These are phyloP conservation scores for Collichthys lucidus DNA, from an alignment of 2,113 vertebrate species.

Conservation along the genomic window DNA sequence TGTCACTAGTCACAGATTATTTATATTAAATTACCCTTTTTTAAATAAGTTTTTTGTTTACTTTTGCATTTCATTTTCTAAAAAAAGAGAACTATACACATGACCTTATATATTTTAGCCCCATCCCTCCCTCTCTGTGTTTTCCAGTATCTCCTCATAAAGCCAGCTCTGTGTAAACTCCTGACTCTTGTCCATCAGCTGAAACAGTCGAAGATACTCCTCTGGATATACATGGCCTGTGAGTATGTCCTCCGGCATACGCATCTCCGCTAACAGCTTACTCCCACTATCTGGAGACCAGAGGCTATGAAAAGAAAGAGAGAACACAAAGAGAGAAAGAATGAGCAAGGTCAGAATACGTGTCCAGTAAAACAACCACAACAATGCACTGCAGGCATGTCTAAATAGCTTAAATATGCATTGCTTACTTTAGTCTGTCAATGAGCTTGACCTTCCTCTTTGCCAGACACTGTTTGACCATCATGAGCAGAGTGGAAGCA, in stretches of 20 bases:
- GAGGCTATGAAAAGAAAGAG: slow-evolving; percentile 78
- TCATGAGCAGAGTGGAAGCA: slow-evolving; percentile 85
- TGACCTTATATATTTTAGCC: slow-evolving; percentile 38
- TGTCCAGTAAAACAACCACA: too few relatives aligned
- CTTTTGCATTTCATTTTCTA: slow-evolving; percentile 1
- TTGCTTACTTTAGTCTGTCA: slow-evolving; percentile 89
- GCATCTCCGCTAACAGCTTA: slow-evolving; percentile 80
- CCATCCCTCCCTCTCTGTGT: slow-evolving; percentile 65
- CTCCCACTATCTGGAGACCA: slow-evolving; percentile 84
- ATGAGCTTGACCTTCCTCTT: slow-evolving; percentile 85
- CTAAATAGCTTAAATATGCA: background rate
- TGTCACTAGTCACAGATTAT: background rate
- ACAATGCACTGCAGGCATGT: background rate
- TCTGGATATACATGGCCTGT: slow-evolving; percentile 84
- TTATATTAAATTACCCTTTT: slow-evolving; percentile 22
- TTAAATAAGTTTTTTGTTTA: slow-evolving; percentile 9
- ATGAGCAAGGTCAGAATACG: background rate
- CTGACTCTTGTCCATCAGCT: slow-evolving; percentile 86
- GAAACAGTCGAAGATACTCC: slow-evolving; percentile 89
- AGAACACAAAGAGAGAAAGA: slow-evolving; percentile 23
- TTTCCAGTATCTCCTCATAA: slow-evolving; percentile 84
- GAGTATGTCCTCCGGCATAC: slow-evolving; percentile 74
- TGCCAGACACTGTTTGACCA: slow-evolving; percentile 93
- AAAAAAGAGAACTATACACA: slow-evolving; percentile 16
- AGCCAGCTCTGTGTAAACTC: slow-evolving; percentile 88